phyloP scores from a whole-genome alignment of 2,797 vertebrate genomes.

The Ambastaia sidthimunki region DNA sequence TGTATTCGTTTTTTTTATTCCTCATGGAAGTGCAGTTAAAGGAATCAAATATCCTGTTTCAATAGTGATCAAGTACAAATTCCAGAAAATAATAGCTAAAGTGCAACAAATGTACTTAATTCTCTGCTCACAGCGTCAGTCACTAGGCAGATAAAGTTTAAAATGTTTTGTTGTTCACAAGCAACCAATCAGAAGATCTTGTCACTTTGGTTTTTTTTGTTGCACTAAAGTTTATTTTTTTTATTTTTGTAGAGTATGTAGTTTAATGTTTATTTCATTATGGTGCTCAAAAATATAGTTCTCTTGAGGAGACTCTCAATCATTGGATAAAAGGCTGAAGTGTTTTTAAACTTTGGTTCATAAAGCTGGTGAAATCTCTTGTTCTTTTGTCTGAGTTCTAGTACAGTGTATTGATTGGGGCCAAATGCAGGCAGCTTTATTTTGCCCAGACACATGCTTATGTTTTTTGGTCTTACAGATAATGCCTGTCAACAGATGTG shows the following conservation, averaged over 20 bases:
- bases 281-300: slow-evolving; percentile 6
- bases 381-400: not conserved
- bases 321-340: not conserved
- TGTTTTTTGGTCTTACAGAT: slow-evolving; percentile 33
- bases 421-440: slow-evolving; percentile 26
- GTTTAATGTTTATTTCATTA: not conserved
- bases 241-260: no score
- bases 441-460: slow-evolving; percentile 18
- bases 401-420: slow-evolving; percentile 14
- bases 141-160: not conserved
- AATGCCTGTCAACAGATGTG: slow-evolving; percentile 25
- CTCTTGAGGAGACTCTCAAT: slow-evolving; percentile 12
- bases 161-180: slow-evolving; percentile 8
- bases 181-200: not conserved
- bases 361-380: not conserved
- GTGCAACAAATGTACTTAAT: no score
- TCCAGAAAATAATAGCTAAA: not conserved
- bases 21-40: no score
- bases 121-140: not conserved
- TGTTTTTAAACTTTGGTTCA: slow-evolving; percentile 23
- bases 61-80: slow-evolving; percentile 10
- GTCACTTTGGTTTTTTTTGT: no score
- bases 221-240: no score
- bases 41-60: not conserved
- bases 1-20: not conserved